These are phyloP conservation scores for Lutjanus argentimaculatus DNA, from an alignment of 2,797 vertebrate species.

Conservation along the genomic window DNA sequence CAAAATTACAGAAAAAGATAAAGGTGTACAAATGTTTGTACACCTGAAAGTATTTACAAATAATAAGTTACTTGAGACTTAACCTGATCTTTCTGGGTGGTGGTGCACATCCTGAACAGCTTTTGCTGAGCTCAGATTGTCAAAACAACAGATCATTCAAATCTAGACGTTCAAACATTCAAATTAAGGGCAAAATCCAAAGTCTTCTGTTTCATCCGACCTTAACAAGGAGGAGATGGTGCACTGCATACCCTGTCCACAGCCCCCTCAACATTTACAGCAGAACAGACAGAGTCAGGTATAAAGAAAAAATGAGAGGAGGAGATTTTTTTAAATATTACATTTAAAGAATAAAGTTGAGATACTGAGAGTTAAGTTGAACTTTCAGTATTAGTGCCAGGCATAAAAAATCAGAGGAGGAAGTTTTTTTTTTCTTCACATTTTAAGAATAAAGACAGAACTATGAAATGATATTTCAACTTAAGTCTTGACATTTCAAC, in stretches of 20 bases:
- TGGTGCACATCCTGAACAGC: not conserved
- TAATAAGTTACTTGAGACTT: not conserved
- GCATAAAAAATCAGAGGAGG: too few relatives aligned
- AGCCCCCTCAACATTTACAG: not conserved
- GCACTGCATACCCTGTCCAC: not conserved
- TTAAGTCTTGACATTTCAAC: too few relatives aligned
- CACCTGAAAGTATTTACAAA: not conserved
- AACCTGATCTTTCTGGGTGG: not conserved
- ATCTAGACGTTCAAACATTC: not conserved
- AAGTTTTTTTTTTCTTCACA: too few relatives aligned
- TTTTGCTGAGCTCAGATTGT: not conserved
- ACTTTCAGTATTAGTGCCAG: too few relatives aligned
- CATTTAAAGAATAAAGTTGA: too few relatives aligned
- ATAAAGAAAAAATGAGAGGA: too few relatives aligned
- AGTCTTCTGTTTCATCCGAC: not conserved
- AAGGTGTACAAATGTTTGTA: not conserved
- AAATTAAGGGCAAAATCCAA: not conserved
- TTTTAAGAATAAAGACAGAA: too few relatives aligned
- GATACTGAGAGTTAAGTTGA: too few relatives aligned
- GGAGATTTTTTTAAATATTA: too few relatives aligned
- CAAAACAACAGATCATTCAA: constrained; percentile 3
- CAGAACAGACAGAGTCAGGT: not conserved
- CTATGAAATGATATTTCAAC: too few relatives aligned
- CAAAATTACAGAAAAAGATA: too few relatives aligned
- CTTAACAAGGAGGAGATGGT: not conserved